Conservation (phyloP, 2,888 invertebrate species). For the Drosophila greeni region DNA sequence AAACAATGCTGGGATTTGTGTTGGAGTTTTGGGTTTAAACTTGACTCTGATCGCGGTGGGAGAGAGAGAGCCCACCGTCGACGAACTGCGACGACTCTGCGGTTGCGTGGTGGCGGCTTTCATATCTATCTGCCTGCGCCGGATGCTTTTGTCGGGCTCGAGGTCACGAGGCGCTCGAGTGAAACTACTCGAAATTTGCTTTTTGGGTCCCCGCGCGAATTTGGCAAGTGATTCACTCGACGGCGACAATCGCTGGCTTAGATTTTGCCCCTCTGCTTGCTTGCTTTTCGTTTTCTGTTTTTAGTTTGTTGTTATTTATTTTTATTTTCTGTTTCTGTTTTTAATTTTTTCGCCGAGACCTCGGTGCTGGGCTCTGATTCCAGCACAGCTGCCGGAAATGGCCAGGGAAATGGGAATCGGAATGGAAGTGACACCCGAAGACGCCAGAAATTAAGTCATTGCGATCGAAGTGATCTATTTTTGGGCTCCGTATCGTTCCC, state of each 20-base stretch:
- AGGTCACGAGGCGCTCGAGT: constrained; percentile 62
- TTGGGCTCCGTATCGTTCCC: neutral
- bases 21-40: neutral
- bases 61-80: neutral
- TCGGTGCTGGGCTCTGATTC: constrained; percentile 22
- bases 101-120: constrained; percentile 38
- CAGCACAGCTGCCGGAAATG: constrained; percentile 39
- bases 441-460: constrained; percentile 31
- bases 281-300: neutral
- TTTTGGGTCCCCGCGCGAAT: constrained; percentile 17
- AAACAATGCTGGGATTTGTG: constrained; percentile 36
- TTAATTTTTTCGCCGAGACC: constrained; percentile 11
- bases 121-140: constrained; percentile 43
- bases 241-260: constrained; percentile 29
- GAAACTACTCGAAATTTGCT: constrained; percentile 54
- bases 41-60: neutral
- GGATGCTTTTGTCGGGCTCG: constrained; percentile 44
- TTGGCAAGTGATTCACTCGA: constrained; percentile 33
- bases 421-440: constrained; percentile 6
- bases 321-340: neutral
- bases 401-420: constrained; percentile 8
- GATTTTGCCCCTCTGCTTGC: constrained; percentile 10
- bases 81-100: constrained; percentile 6
- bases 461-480: constrained; percentile 27
- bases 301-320: neutral